phyloP scores from a whole-genome alignment of 2,113 vertebrate species.

The Taurulus bubalis region DNA sequence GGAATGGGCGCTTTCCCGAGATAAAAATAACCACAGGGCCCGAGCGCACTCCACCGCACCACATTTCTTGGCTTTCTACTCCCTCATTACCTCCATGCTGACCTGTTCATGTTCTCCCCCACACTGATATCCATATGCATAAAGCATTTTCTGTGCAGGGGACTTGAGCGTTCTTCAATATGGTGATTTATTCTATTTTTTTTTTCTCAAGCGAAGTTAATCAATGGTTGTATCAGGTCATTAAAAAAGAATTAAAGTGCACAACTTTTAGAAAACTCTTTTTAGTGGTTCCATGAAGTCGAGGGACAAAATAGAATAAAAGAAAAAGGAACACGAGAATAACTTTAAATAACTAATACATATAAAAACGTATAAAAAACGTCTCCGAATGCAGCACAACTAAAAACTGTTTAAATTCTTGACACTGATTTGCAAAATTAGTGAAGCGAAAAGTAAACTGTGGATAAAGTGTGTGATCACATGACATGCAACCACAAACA shows the following conservation, averaged over 20 bases:
- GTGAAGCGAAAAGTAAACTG: background rate
- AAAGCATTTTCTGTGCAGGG: conserved; percentile 40
- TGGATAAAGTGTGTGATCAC: background rate
- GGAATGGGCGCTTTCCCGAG: conserved; percentile 85
- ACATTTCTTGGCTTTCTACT: conserved; percentile 79
- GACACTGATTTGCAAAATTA: conserved; percentile 8
- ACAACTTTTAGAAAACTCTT: conserved; percentile 12
- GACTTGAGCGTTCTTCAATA: conserved; percentile 34
- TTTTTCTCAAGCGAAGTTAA: conserved; percentile 16
- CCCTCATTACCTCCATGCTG: conserved; percentile 84
- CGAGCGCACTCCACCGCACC: conserved; percentile 70
- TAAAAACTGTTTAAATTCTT: background rate
- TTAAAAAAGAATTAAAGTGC: conserved; percentile 3
- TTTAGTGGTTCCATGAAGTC: background rate
- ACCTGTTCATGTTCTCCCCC: conserved; percentile 77
- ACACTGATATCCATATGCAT: conserved; percentile 76
- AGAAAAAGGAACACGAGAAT: background rate
- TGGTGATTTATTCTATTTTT: conserved; percentile 30
- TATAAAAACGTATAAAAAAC: background rate
- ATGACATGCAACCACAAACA: background rate
- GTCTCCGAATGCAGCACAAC: background rate
- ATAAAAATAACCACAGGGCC: conserved; percentile 85
- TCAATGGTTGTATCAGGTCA: conserved; percentile 38
- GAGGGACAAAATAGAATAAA: background rate
- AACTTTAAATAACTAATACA: conserved; percentile 10